Evolutionary conservation across 2,797 vertebrate species (phyloP).

Genomic region (Poeciliopsis infans): DNA sequence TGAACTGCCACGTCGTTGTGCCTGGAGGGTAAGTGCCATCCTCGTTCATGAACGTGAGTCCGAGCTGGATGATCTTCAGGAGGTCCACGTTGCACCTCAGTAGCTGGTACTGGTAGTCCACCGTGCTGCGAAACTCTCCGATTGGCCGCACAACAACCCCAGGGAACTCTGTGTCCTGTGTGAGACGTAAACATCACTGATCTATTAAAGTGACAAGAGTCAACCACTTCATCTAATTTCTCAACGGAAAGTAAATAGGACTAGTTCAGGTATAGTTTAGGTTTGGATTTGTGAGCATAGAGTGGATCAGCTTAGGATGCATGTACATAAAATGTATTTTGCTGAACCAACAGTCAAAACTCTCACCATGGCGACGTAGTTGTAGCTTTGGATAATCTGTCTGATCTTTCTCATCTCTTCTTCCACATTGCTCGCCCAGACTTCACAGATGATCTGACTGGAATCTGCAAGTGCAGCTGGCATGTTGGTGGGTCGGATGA

Average conservation of each 20-base stretch:
- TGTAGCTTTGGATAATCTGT: constrained; percentile 95
- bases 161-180: constrained; percentile 96
- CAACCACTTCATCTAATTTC: not conserved
- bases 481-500: constrained; percentile 82
- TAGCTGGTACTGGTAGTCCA: constrained; percentile 98
- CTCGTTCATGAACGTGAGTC: constrained; percentile 96
- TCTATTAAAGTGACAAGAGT: not conserved
- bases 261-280: not conserved
- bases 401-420: constrained; percentile 98
- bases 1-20: constrained; percentile 98
- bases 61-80: constrained; percentile 97
- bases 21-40: constrained; percentile 93
- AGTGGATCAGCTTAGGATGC: not conserved
- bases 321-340: not conserved
- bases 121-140: constrained; percentile 96
- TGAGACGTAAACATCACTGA: not conserved
- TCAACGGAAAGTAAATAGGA: not conserved
- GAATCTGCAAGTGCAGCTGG: constrained; percentile 96
- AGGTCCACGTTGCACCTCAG: constrained; percentile 97
- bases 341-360: not conserved
- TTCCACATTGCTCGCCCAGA: constrained; percentile 98
- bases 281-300: not conserved
- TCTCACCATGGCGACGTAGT: constrained; percentile 96
- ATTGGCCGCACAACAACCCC: constrained; percentile 96
- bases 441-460: constrained; percentile 98